phyloP scores from a whole-genome alignment of 2,797 vertebrate species.

The Macropus fuliginosus region DNA sequence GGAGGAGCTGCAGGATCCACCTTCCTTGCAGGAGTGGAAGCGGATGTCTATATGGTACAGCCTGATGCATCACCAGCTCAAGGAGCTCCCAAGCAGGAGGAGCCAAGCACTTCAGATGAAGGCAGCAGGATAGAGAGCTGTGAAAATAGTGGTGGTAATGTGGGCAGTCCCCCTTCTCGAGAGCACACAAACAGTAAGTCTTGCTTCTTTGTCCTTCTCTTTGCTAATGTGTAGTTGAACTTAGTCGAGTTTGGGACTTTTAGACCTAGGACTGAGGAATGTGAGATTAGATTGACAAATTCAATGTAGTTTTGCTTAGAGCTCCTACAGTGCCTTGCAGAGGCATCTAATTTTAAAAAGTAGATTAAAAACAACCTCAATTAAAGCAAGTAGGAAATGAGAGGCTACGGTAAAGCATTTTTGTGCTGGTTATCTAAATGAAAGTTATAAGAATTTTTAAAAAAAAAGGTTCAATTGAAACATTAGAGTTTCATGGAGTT shows the following conservation, averaged over 20 bases:
- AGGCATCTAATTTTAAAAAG: slow-evolving; percentile 7
- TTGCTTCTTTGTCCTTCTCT: slow-evolving; percentile 56
- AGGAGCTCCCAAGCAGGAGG: slow-evolving; percentile 79
- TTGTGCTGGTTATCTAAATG: background rate
- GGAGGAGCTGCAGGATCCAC: slow-evolving; percentile 84
- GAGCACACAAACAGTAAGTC: slow-evolving; percentile 90
- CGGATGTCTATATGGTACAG: slow-evolving; percentile 83
- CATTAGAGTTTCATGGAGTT: slow-evolving; percentile 23
- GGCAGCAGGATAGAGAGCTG: slow-evolving; percentile 83
- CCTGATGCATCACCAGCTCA: slow-evolving; percentile 76
- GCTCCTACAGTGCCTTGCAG: background rate
- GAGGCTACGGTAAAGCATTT: slow-evolving; percentile 1
- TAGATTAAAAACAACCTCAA: slow-evolving; percentile 13
- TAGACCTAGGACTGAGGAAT: slow-evolving; percentile 12
- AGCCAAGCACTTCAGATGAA: slow-evolving; percentile 78
- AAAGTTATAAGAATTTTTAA: background rate
- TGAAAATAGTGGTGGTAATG: slow-evolving; percentile 79
- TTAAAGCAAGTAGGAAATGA: background rate
- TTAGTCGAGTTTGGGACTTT: background rate
- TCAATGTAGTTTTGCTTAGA: background rate
- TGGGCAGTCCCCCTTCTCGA: slow-evolving; percentile 84
- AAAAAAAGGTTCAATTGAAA: background rate
- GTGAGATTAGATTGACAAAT: background rate
- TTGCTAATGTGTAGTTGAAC: slow-evolving; percentile 7
- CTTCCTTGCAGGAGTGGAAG: slow-evolving; percentile 81